Conservation (phyloP, 2,888 invertebrate species). For the Drosophila trichaetosa region DNA sequence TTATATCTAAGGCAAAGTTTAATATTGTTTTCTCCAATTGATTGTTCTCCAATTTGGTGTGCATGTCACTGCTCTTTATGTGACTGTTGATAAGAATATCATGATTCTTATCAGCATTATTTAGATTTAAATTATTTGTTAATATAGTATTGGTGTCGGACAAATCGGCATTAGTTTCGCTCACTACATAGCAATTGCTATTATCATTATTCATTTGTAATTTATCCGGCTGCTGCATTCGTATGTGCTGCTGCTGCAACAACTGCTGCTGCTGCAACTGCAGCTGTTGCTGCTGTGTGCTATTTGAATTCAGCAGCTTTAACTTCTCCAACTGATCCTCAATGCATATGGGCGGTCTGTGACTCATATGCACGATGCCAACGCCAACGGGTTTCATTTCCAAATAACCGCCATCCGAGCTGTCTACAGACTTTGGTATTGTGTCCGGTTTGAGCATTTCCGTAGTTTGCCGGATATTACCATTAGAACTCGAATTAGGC, state of each 20-base stretch:
- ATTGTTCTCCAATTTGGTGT: conserved; percentile 30
- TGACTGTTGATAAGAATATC: conserved; percentile 2
- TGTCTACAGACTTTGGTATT: conserved; percentile 21
- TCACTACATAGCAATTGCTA: conserved; percentile 8
- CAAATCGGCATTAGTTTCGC: conserved; percentile 22
- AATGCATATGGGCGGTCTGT: conserved; percentile 34
- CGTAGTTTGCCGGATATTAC: conserved; percentile 39
- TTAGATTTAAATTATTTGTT: conserved; percentile 18
- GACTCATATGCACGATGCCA: conserved; percentile 61
- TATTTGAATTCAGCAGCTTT: conserved; percentile 28
- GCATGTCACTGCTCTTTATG: conserved; percentile 11
- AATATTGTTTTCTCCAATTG: conserved; percentile 29
- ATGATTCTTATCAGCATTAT: conserved; percentile 19
- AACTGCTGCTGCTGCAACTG: not conserved
- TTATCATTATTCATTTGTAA: conserved; percentile 10
- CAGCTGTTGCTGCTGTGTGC: not conserved
- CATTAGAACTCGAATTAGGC: conserved; percentile 35
- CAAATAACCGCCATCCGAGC: conserved; percentile 86
- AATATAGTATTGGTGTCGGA: conserved; percentile 19
- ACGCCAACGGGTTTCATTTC: conserved; percentile 87
- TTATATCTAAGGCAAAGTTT: conserved; percentile 36
- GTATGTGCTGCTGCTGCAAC: not conserved
- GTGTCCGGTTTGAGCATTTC: conserved; percentile 38
- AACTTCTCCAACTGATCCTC: conserved; percentile 50
- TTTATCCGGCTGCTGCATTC: conserved; percentile 12